Evolutionary conservation across 2,888 invertebrate genomes (phyloP), one percentile per base, ranked within the genome.

Genomic region (Aradus depressus): DNA sequence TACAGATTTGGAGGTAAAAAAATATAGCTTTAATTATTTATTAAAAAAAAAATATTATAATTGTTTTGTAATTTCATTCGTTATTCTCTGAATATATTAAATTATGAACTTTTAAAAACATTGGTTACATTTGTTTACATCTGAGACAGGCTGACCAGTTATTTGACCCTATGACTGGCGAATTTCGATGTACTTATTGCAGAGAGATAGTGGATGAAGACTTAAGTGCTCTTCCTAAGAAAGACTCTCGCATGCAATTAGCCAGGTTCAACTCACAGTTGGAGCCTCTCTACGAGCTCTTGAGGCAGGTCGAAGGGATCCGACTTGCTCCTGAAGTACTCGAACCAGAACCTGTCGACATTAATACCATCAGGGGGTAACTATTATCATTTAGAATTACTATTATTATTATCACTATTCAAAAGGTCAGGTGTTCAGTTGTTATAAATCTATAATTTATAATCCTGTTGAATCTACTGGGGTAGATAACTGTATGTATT

Each of bases 241-340:
- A 90, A 69, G 95, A 96, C 68, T 91, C 93, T 0, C 75, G 95
- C 50, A 72, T 93, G 45, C 70, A 93, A 62, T 68, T 96, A 64
- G 92, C 92, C 4, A 87, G 87, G 66, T 93, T 91, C 66, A 95
- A 95, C 65, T 92, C 93, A 66, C 93, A 95, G 66, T 72, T 95
- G 56, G 90, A 93, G 67, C 87, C 90, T 0, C 71, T 95, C n/a
- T 95, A 87, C 68, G 82, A 88, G 62, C 70, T 96, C 23, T 69
- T 96, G 44, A 77, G 87, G 64, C 87, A 91, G 69, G 90, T 91
- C 2, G 93, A 95, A 68, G 90, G 91, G 59, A 88, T 95, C 42
- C 89, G 88, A 71, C 69, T 96, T 58, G 81, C 95, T 6, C 91
- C 92, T 8, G 90, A 92, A 69, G 81, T 96, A 62, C 71, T 95